A percentile compares a stretch with the other conserved stretches of the same genome.
Conservation (phyloP, 1,140 invertebrate species). For the Lepidurus packardi region DNA sequence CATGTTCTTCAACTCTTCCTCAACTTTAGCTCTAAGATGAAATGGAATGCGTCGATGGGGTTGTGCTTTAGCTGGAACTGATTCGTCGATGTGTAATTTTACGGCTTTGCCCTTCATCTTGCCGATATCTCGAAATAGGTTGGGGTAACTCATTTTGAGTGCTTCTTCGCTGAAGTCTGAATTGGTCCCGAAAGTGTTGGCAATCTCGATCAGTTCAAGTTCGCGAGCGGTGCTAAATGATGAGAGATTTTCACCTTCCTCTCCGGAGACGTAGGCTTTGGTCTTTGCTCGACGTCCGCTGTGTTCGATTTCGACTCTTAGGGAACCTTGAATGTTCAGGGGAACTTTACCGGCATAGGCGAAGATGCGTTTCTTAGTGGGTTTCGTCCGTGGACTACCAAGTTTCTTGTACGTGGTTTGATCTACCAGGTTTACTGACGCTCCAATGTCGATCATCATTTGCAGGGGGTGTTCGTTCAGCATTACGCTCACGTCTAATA, state of each 20-base stretch:
- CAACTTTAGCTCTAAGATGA: slow-evolving; percentile 20
- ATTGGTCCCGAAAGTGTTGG: neutral
- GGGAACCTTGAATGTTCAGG: neutral
- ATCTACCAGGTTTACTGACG: slow-evolving; percentile 15
- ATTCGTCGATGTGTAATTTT: neutral
- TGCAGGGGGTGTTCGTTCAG: neutral
- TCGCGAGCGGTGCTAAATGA: neutral
- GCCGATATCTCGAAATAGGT: neutral
- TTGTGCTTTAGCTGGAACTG: neutral
- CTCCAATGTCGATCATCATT: neutral
- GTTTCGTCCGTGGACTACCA: neutral
- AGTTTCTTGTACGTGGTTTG: neutral
- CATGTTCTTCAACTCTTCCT: slow-evolving; percentile 27
- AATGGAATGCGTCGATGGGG: slow-evolving; percentile 27
- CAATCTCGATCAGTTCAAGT: neutral
- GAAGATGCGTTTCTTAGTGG: neutral
- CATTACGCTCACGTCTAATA: neutral
- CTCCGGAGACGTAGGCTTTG: neutral
- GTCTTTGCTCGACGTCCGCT: neutral
- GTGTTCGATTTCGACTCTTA: neutral
- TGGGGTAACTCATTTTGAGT: neutral
- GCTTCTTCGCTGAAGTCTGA: neutral
- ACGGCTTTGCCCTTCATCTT: neutral
- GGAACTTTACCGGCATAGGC: neutral
- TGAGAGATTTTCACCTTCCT: neutral